phyloP scores from a whole-genome alignment of 2,888 invertebrate species.

The Luperina nickerlii region DNA sequence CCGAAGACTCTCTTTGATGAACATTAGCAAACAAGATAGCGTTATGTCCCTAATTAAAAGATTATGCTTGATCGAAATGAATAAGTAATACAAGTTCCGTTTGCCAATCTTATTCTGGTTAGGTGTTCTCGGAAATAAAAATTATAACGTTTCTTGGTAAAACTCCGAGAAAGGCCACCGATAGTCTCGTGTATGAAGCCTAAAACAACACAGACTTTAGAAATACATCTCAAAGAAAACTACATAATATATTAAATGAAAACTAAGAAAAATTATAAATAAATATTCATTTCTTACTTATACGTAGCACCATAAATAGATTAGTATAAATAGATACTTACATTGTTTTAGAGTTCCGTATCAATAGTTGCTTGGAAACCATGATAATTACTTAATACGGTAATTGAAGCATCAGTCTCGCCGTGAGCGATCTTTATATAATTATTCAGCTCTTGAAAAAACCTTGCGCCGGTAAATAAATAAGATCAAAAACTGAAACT shows the following conservation, averaged over 20 bases:
- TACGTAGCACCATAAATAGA: neutral
- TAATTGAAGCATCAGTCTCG: neutral
- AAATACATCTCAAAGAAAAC: conserved; percentile 13
- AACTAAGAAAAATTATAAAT: conserved; percentile 1
- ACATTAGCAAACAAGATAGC: conserved; percentile 1
- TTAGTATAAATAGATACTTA: neutral
- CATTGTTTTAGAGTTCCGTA: neutral
- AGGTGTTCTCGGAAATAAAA: conserved; percentile 10
- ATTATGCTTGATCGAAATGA: conserved; percentile 31
- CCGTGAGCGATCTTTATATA: too few species aligned
- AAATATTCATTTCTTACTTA: conserved; percentile 2
- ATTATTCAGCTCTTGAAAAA: neutral
- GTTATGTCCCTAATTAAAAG: conserved; percentile 27
- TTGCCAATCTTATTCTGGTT: neutral
- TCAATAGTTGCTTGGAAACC: neutral
- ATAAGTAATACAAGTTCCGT: neutral
- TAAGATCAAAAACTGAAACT: neutral
- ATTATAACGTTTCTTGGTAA: conserved; percentile 10
- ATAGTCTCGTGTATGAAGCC: neutral
- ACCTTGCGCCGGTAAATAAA: neutral
- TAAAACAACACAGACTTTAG: conserved; percentile 21
- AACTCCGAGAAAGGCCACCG: conserved; percentile 1
- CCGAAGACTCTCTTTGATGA: conserved; percentile 12
- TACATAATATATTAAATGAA: neutral
- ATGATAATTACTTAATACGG: neutral